Evolutionary conservation across 30 jellyfish, hydroid and myxozoan species (phyloP), one percentile per base, ranked within the genome.

Genomic region (Cassiopea andromeda): DNA sequence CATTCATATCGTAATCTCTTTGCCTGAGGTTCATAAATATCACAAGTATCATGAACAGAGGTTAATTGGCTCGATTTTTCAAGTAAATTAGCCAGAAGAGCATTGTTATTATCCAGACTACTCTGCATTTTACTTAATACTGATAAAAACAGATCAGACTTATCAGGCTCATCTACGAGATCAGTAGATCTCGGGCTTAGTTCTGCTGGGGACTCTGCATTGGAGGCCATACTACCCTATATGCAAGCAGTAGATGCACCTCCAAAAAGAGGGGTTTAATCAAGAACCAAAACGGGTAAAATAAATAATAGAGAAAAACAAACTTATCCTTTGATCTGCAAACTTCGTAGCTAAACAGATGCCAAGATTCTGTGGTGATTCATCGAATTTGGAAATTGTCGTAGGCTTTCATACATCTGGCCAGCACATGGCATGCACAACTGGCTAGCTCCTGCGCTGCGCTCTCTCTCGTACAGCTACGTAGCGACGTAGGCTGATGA

Each of bases 401-500:
- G 44, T 4, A 61, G 44, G 2, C 73, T 61, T 61, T 61, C 43
- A 8, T 4, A 61, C 73, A 61, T 75, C 83, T 75, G 83, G 83
- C 87, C 16, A 60, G 60, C 46, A 57, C 83, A 38, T 43, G 83
- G 83, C 68, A 38, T 44, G 44, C 83, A 75, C 83, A 75, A 75
- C 83, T 75, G 83, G 83, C 46, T 75, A 54, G 68, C 83, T 45
- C 38, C 12, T 76, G 85, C 85, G 43, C 71, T 27, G 85, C 72
- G 48, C n/a, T n/a, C 85, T 2, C 38, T 78, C 87, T 78, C 87
- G 87, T 78, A 54, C 87, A 50, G 47, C 71, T 78, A 54, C 50
- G 76, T 78, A 78, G 43, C 76, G 75, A 78, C 76, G 76, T 78
- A 60, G 71, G 87, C 87, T 78, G 87, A 60, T 78, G 71, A 78